These are phyloP conservation scores for Onychostoma macrolepis DNA, from an alignment of 2,113 vertebrate species.

Conservation along the genomic window DNA sequence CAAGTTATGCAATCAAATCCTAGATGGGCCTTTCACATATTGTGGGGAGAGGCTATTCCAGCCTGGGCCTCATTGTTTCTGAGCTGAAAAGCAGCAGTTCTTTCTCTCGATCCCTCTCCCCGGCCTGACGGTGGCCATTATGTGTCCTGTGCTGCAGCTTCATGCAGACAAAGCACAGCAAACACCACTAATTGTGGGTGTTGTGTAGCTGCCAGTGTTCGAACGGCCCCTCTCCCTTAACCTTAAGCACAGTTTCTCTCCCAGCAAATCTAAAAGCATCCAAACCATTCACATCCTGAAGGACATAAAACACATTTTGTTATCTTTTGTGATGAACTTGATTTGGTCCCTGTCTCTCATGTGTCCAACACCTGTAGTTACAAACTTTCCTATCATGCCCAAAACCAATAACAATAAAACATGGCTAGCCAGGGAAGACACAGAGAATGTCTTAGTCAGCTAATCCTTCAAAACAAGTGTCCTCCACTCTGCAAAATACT, in stretches of 20 bases:
- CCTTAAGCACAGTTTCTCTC: constrained; percentile 46
- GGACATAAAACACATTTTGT: constrained; percentile 10
- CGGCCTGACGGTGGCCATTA: constrained; percentile 53
- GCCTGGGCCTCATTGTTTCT: constrained; percentile 55
- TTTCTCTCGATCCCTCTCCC: constrained; percentile 41
- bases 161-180: constrained; percentile 59
- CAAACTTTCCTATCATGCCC: constrained; percentile 32
- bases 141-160: constrained; percentile 57
- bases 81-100: constrained; percentile 56
- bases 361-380: constrained; percentile 38
- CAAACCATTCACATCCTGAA: constrained; percentile 2
- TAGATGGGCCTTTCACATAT: constrained; percentile 49
- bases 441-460: not conserved
- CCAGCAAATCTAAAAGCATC: constrained; percentile 29
- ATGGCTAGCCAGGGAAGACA: constrained; percentile 1
- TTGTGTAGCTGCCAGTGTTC: constrained; percentile 60
- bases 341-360: constrained; percentile 43
- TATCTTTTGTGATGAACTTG: constrained; percentile 36
- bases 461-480: constrained; percentile 45
- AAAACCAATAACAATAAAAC: constrained; percentile 32
- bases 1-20: constrained; percentile 61
- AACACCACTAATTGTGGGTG: constrained; percentile 61
- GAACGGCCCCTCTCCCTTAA: constrained; percentile 52
- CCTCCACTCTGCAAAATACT: constrained; percentile 12
- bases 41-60: constrained; percentile 44